Percentiles rank a stretch among this genome's conserved stretches.
phyloP scores from a whole-genome alignment of 2,797 vertebrate species.

The Tangara arthus region DNA sequence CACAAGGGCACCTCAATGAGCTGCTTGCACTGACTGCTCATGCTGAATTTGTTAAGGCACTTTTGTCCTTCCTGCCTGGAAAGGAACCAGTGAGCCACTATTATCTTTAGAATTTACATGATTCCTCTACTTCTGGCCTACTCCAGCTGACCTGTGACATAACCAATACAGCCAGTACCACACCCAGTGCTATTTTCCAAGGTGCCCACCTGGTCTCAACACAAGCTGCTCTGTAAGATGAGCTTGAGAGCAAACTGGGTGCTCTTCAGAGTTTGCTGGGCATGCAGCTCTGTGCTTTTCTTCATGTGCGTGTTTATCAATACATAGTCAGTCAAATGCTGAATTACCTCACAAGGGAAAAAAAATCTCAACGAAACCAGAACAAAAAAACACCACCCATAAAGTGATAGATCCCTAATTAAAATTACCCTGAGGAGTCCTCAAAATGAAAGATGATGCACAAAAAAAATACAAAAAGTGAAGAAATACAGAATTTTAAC shows the following conservation, averaged over 20 bases:
- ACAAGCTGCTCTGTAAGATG: neutral
- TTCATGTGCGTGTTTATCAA: neutral
- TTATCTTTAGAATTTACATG: fast-evolving
- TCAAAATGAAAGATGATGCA: neutral
- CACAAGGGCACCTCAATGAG: fast-evolving
- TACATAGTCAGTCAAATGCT: neutral
- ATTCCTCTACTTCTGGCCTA: neutral
- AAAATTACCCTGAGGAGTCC: neutral
- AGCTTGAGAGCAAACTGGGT: neutral
- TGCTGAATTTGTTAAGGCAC: neutral
- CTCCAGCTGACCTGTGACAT: neutral
- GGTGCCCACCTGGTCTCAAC: neutral
- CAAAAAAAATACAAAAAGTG: neutral
- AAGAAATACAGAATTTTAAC: neutral
- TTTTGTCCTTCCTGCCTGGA: neutral
- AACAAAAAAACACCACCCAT: neutral
- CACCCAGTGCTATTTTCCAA: neutral
- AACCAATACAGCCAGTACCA: neutral
- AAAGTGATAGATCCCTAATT: neutral
- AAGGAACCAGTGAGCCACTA: neutral
- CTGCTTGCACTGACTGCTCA: neutral
- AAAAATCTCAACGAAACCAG: neutral
- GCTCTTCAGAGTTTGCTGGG: neutral
- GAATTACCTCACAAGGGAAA: neutral
- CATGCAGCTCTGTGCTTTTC: neutral